Percentiles rank a stretch among this genome's conserved stretches.
Conservation (phyloP, 2,113 vertebrate genomes). For the Tringa solitaria region DNA sequence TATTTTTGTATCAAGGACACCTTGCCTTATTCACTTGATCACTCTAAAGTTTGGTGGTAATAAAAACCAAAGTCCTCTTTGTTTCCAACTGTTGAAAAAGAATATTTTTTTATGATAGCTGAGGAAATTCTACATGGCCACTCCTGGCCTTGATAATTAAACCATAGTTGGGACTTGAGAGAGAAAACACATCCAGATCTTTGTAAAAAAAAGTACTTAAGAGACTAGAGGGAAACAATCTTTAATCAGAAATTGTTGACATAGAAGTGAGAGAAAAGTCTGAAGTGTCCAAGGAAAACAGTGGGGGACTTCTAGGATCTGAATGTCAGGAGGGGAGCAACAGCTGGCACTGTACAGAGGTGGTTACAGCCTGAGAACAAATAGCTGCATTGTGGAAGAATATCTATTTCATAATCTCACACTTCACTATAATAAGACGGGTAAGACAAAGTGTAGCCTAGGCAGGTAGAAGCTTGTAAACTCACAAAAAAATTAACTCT, state of each 20-base stretch:
- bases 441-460: background rate
- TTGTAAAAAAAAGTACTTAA: background rate
- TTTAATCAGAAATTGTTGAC: background rate
- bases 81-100: background rate
- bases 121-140: background rate
- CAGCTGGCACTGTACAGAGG: background rate
- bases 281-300: background rate
- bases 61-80: background rate
- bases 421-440: background rate
- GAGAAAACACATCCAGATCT: background rate
- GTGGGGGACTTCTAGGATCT: background rate
- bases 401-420: background rate
- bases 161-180: background rate
- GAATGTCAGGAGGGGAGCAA: background rate
- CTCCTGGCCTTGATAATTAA: background rate
- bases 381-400: background rate
- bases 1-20: background rate
- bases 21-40: background rate
- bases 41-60: background rate
- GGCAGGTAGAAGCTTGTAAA: background rate
- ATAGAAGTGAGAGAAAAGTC: background rate
- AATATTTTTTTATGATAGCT: background rate
- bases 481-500: background rate
- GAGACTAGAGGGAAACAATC: background rate
- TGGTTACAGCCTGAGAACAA: background rate